Evolutionary conservation across 2,888 invertebrate species (phyloP).

Genomic region (Sepioteuthis lessoniana): DNA sequence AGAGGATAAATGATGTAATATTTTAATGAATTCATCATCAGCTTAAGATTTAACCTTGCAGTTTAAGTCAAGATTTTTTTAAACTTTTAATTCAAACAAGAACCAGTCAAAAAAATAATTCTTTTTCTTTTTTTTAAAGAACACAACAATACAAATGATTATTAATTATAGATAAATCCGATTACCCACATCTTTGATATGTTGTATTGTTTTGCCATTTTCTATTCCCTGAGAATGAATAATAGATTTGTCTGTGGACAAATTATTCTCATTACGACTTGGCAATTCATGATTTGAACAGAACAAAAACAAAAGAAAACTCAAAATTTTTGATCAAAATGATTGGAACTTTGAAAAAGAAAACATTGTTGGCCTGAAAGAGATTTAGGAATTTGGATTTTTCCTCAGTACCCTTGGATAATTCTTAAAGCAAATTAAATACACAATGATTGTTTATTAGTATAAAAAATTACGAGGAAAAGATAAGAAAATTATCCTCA

Average conservation of each 20-base stretch:
- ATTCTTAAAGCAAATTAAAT: neutral
- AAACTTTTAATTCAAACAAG: neutral
- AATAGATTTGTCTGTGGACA: neutral
- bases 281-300: neutral
- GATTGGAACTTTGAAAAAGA: neutral
- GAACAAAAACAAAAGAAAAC: neutral
- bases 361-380: neutral
- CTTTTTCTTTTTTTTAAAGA: neutral
- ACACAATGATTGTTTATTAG: neutral
- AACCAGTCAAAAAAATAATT: neutral
- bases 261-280: neutral
- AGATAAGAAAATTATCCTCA: neutral
- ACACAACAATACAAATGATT: neutral
- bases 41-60: neutral
- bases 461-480: neutral
- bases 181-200: neutral
- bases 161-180: neutral
- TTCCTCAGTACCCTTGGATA: neutral
- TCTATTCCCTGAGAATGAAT: neutral
- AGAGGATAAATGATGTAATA: neutral
- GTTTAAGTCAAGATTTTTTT: neutral
- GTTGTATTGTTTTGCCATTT: neutral
- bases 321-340: neutral
- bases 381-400: neutral
- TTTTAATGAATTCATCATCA: neutral